These are phyloP conservation scores for Listrodromus nycthemerus DNA, from an alignment of 2,888 invertebrate species.

Conservation along the genomic window DNA sequence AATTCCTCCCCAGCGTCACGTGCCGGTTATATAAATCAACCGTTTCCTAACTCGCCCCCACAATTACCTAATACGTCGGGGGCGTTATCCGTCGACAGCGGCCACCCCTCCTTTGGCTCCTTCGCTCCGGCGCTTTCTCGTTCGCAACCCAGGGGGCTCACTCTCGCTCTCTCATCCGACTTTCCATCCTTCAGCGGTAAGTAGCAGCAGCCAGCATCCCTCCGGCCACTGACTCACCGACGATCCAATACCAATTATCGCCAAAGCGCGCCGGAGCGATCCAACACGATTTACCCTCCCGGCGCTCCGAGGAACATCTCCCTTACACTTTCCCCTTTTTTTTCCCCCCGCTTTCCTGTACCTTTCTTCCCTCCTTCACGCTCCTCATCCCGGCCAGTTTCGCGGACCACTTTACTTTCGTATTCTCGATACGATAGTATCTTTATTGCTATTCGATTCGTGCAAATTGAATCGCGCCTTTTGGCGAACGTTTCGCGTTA, in stretches of 20 bases:
- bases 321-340: neutral
- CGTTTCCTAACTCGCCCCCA: slow-evolving; percentile 74
- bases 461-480: neutral
- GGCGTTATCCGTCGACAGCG: slow-evolving; percentile 76
- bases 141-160: slow-evolving; percentile 35
- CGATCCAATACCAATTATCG: slow-evolving; percentile 77
- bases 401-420: neutral
- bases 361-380: neutral
- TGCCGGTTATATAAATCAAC: slow-evolving; percentile 82
- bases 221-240: slow-evolving; percentile 74
- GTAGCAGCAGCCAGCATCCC: slow-evolving; percentile 53
- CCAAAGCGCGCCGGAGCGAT: slow-evolving; percentile 56
- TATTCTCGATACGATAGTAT: neutral
- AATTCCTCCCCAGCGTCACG: slow-evolving; percentile 81
- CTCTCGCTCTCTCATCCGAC: slow-evolving; percentile 54
- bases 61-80: slow-evolving; percentile 81
- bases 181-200: slow-evolving; percentile 37
- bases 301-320: slow-evolving; percentile 39
- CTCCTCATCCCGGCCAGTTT: neutral
- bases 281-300: slow-evolving; percentile 52
- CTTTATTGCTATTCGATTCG: neutral
- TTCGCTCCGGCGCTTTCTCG: slow-evolving; percentile 53
- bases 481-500: neutral
- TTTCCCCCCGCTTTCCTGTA: neutral
- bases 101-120: slow-evolving; percentile 58